A percentile compares a stretch with the other conserved stretches of the same genome.
phyloP scores from a whole-genome alignment of 2,113 vertebrate species.

The Prionailurus viverrinus region DNA sequence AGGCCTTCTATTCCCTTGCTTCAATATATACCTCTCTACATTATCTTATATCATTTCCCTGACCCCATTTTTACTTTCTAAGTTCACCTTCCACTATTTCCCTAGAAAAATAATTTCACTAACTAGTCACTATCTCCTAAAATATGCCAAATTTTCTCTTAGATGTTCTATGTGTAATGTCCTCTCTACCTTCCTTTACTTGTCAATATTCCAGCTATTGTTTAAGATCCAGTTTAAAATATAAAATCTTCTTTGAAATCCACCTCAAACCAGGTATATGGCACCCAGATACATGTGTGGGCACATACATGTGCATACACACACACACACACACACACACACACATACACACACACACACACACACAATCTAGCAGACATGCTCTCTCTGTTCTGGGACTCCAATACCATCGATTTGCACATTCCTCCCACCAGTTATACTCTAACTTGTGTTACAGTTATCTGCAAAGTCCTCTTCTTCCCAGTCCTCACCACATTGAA shows the following conservation, averaged over 20 bases:
- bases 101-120: slow-evolving; percentile 3
- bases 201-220: background rate
- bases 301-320: rapidly evolving
- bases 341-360: background rate
- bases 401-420: background rate
- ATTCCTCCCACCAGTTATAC: background rate
- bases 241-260: slow-evolving; percentile 23
- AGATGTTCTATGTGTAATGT: background rate
- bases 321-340: rapidly evolving
- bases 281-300: background rate
- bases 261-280: background rate
- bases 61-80: background rate
- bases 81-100: background rate
- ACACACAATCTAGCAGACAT: background rate
- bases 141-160: background rate
- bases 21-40: background rate
- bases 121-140: background rate
- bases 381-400: background rate
- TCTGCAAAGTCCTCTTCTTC: background rate
- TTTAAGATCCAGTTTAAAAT: background rate
- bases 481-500: background rate
- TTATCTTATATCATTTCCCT: background rate
- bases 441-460: background rate
- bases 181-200: background rate
- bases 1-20: background rate